A percentile compares a stretch with the other conserved stretches of the same genome.
phyloP scores from a whole-genome alignment of 2,888 invertebrate genomes.

The Pollenia labialis region DNA sequence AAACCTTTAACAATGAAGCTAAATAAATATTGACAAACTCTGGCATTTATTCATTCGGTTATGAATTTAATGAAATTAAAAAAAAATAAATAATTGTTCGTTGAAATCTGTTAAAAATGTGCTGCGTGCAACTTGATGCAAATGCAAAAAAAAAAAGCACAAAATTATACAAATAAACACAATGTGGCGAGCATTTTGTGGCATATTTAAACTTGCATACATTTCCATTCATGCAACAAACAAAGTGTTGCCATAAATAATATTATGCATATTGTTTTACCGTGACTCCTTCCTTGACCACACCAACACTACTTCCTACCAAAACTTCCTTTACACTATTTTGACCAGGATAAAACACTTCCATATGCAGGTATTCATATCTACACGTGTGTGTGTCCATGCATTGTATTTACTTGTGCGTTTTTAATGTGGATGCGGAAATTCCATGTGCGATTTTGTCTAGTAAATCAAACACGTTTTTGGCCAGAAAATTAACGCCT shows the following conservation, averaged over 20 bases:
- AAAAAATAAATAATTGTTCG: slow-evolving; percentile 66
- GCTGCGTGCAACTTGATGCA: slow-evolving; percentile 12
- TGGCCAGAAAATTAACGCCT: slow-evolving; percentile 82
- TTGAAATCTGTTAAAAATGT: slow-evolving; percentile 32
- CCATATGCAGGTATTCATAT: slow-evolving; percentile 51
- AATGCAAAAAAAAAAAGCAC: slow-evolving; percentile 42
- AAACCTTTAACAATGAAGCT: slow-evolving; percentile 28
- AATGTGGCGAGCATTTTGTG: slow-evolving; percentile 64
- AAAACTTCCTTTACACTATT: slow-evolving; percentile 52
- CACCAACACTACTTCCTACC: slow-evolving; percentile 32
- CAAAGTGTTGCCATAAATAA: slow-evolving; percentile 53
- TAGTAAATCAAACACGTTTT: slow-evolving; percentile 75
- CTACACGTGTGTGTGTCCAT: background rate
- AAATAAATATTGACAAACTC: slow-evolving; percentile 70
- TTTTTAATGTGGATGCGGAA: slow-evolving; percentile 38
- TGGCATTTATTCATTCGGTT: slow-evolving; percentile 13
- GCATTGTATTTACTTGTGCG: background rate
- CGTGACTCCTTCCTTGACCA: slow-evolving; percentile 19
- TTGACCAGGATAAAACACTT: slow-evolving; percentile 43
- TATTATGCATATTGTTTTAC: slow-evolving; percentile 67
- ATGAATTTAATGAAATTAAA: slow-evolving; percentile 73
- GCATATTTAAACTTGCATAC: background rate
- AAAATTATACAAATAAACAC: slow-evolving; percentile 64
- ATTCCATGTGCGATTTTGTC: slow-evolving; percentile 63
- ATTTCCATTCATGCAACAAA: background rate